Conservation (phyloP, 1,140 invertebrate genomes). For the Aleiodes sp. region DNA sequence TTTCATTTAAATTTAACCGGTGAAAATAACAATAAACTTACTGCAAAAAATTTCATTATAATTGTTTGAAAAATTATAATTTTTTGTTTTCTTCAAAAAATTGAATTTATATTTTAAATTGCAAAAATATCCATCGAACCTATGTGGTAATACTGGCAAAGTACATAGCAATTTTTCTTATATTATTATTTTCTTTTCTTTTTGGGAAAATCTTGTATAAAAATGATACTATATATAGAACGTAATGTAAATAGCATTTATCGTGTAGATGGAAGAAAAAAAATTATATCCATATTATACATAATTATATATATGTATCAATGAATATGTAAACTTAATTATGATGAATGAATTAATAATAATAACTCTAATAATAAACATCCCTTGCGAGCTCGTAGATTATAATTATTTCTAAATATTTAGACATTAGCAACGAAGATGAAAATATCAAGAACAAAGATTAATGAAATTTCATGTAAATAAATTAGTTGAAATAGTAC, state of each 20-base stretch:
- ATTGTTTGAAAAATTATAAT: no score
- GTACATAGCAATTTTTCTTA: not conserved
- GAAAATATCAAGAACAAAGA: slow-evolving; percentile 31
- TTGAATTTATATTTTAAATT: not conserved
- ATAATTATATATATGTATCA: slow-evolving; percentile 32
- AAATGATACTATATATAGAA: slow-evolving; percentile 42
- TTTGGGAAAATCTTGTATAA: slow-evolving; percentile 48
- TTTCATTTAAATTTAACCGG: not conserved
- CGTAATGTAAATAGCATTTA: slow-evolving; percentile 42
- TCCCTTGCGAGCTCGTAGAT: slow-evolving; percentile 10
- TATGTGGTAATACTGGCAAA: not conserved
- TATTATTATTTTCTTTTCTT: no score
- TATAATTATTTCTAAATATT: slow-evolving; percentile 35
- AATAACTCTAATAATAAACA: slow-evolving; percentile 32
- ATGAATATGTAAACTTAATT: slow-evolving; percentile 32
- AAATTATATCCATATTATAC: slow-evolving; percentile 37
- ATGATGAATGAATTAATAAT: slow-evolving; percentile 37
- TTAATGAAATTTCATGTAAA: slow-evolving; percentile 30
- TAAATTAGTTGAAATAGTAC: slow-evolving; percentile 25
- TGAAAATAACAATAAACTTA: slow-evolving; percentile 37
- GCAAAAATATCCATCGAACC: not conserved
- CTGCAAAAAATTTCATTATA: not conserved
- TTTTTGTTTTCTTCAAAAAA: no score
- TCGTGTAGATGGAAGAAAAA: slow-evolving; percentile 35
- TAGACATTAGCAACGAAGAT: slow-evolving; percentile 31